phyloP scores from a whole-genome alignment of 2,797 vertebrate genomes.

The Hemitrygon akajei region DNA sequence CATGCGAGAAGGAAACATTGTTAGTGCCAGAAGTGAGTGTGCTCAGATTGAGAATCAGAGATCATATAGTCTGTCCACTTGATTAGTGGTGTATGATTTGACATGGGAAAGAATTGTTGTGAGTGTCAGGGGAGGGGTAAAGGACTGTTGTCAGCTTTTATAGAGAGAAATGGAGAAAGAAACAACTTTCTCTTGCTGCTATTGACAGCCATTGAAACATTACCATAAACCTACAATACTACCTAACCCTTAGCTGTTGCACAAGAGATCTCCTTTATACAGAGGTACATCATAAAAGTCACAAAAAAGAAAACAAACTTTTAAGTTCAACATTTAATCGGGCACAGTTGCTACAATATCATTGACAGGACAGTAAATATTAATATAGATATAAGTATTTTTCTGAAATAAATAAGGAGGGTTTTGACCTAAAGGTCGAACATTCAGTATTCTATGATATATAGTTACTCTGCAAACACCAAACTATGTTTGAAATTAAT shows the following conservation, averaged over 20 bases:
- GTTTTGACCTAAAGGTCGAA: slow-evolving; percentile 8
- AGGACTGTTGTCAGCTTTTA: not conserved
- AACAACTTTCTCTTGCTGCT: not conserved
- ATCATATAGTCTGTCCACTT: not conserved
- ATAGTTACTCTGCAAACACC: slow-evolving; percentile 28
- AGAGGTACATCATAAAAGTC: not conserved
- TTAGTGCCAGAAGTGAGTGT: not conserved
- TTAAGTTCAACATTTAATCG: not conserved
- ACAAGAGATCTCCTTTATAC: not conserved
- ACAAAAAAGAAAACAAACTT: not conserved
- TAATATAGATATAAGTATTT: not conserved
- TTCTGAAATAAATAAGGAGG: not conserved
- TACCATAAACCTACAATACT: not conserved
- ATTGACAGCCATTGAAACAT: not conserved
- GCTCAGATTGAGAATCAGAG: not conserved
- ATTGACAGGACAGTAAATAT: slow-evolving; percentile 15
- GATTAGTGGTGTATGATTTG: not conserved
- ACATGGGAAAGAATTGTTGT: not conserved
- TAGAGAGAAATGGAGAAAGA: not conserved
- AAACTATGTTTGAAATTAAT: slow-evolving; percentile 21
- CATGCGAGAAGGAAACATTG: not conserved
- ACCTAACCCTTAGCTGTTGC: not conserved
- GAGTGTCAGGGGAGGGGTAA: not conserved
- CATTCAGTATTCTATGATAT: slow-evolving; percentile 30
- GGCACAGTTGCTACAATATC: not conserved